Percentiles rank a stretch among this genome's conserved stretches.
phyloP scores from a whole-genome alignment of 2,113 vertebrate genomes.

The Vulpes vulpes region DNA sequence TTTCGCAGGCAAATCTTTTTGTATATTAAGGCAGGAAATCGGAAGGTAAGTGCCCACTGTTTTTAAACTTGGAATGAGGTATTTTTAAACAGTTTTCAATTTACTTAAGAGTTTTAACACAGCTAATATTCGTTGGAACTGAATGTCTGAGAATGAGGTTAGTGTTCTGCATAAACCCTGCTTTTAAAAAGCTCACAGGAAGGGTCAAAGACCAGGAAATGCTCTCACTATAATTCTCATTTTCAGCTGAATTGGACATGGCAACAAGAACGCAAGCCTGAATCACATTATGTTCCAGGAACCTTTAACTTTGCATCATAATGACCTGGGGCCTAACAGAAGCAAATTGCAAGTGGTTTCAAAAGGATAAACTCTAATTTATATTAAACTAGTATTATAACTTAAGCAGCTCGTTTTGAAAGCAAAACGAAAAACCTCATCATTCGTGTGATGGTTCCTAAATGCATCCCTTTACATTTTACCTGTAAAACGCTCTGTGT shows the following conservation, averaged over 20 bases:
- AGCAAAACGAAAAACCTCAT: constrained; percentile 78
- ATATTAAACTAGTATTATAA: constrained; percentile 85
- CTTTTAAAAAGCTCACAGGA: constrained; percentile 86
- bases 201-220: constrained; percentile 89
- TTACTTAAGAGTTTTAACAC: constrained; percentile 83
- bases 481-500: constrained; percentile 85
- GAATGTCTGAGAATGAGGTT: constrained; percentile 84
- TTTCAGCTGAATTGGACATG: constrained; percentile 87
- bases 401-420: constrained; percentile 82
- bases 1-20: constrained; percentile 73
- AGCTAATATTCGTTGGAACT: constrained; percentile 83
- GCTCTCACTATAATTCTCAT: constrained; percentile 87
- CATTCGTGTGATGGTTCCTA: constrained; percentile 79
- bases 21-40: constrained; percentile 75
- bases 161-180: constrained; percentile 84
- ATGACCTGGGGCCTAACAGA: constrained; percentile 83
- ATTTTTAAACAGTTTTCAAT: constrained; percentile 84
- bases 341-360: constrained; percentile 83
- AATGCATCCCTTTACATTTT: constrained; percentile 82
- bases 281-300: constrained; percentile 87
- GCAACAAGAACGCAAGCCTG: constrained; percentile 86
- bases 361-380: constrained; percentile 85
- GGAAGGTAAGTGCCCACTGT: constrained; percentile 78
- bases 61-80: constrained; percentile 82
- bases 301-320: constrained; percentile 88